phyloP scores from a whole-genome alignment of 2,113 vertebrate genomes.

The Paracanthobrama guichenoti region DNA sequence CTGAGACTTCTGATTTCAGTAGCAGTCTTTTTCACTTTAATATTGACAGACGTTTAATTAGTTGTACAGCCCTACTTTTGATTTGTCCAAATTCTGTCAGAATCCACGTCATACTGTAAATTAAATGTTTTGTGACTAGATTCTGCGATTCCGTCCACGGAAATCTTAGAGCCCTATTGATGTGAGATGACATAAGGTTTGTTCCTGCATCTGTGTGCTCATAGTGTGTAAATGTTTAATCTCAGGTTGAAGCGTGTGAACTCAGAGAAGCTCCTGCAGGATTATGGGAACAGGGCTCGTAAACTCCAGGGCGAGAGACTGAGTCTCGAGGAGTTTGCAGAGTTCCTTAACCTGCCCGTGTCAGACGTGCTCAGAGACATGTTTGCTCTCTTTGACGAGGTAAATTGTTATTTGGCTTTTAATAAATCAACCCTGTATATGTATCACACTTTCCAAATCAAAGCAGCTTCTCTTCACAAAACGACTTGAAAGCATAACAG shows the following conservation, averaged over 20 bases:
- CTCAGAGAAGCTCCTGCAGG: slow-evolving; percentile 82
- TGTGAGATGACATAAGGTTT: not conserved
- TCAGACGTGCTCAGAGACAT: slow-evolving; percentile 83
- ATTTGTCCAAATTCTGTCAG: not conserved
- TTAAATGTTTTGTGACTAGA: not conserved
- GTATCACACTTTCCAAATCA: too few relatives aligned
- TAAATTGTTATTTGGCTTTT: slow-evolving; percentile 56
- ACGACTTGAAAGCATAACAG: too few relatives aligned
- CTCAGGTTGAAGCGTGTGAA: slow-evolving; percentile 85
- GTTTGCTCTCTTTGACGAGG: slow-evolving; percentile 94
- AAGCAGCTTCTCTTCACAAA: too few relatives aligned
- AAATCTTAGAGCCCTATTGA: not conserved
- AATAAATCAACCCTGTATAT: too few relatives aligned
- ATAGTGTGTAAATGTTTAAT: not conserved
- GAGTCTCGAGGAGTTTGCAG: slow-evolving; percentile 79
- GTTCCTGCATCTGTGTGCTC: not conserved
- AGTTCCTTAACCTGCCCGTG: slow-evolving; percentile 81
- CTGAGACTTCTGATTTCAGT: too few relatives aligned
- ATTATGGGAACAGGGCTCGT: slow-evolving; percentile 76
- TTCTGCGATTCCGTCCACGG: not conserved
- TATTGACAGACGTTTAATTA: not conserved
- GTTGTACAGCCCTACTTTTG: not conserved
- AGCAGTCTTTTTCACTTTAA: too few relatives aligned
- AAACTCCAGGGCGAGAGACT: slow-evolving; percentile 75
- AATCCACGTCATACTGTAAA: not conserved